Evolutionary conservation across 2,113 vertebrate species (phyloP).

Genomic region (Chitala chitala): DNA sequence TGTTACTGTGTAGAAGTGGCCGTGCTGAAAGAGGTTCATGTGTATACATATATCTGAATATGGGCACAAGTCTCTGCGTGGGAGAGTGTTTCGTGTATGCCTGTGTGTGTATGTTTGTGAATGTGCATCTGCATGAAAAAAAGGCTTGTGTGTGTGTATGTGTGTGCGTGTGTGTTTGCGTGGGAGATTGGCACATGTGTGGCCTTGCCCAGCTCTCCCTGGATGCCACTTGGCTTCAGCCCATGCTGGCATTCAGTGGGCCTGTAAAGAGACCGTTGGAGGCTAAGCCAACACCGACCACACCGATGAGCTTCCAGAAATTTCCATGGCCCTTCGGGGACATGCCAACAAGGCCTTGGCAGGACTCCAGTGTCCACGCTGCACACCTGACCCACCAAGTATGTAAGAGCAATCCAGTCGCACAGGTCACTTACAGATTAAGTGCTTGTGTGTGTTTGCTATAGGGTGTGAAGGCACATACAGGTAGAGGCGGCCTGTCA

Average conservation of each 20-base stretch:
- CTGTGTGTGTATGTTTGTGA: background rate
- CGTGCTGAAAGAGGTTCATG: background rate
- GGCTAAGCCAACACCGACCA: slow-evolving; percentile 65
- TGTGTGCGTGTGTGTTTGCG: background rate
- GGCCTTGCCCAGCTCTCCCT: slow-evolving; percentile 41
- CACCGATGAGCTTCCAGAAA: slow-evolving; percentile 59
- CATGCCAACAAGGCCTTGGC: slow-evolving; percentile 58
- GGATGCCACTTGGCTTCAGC: slow-evolving; percentile 37
- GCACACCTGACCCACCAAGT: slow-evolving; percentile 66
- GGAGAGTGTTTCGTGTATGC: background rate
- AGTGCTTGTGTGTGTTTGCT: slow-evolving; percentile 55
- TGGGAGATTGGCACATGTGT: slow-evolving; percentile 41
- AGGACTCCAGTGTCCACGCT: slow-evolving; percentile 49
- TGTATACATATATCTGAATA: too few species aligned
- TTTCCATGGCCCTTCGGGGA: slow-evolving; percentile 56
- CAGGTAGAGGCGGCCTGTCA: background rate
- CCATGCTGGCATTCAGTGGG: slow-evolving; percentile 54
- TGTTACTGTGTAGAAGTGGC: background rate
- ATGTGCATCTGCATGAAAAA: background rate
- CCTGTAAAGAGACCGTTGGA: slow-evolving; percentile 66
- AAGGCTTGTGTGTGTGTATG: background rate
- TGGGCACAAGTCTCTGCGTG: background rate
- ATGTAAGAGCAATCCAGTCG: slow-evolving; percentile 62
- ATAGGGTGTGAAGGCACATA: background rate
- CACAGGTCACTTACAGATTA: slow-evolving; percentile 66